These are phyloP conservation scores for Calvadosia cruxmelitensis DNA, from an alignment of 30 jellyfish, hydroid and myxozoan genomes.

Conservation along the genomic window DNA sequence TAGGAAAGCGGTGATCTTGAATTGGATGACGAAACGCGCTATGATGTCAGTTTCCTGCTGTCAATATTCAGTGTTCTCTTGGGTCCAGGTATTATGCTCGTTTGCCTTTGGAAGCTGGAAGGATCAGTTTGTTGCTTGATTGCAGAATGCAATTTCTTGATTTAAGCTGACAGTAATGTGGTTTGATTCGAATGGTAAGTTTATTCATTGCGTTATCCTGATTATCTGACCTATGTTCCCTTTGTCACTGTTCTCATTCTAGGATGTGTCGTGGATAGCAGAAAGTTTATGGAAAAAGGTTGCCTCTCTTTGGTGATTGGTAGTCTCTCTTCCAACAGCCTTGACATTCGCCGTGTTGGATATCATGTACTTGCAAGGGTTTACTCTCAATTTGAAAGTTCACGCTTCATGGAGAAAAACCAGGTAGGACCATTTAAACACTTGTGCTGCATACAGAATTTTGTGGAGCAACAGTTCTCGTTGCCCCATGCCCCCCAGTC, in stretches of 20 bases:
- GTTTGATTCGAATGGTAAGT: too few species aligned
- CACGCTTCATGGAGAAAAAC: background rate
- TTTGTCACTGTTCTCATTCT: too few species aligned
- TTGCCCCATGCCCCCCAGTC: too few species aligned
- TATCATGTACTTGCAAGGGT: background rate
- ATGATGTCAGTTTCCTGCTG: background rate
- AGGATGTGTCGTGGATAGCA: background rate
- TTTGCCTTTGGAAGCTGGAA: too few species aligned
- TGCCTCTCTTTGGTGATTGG: background rate
- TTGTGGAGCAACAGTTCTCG: too few species aligned
- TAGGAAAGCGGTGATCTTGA: background rate
- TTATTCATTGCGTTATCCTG: too few species aligned
- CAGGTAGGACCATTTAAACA: background rate
- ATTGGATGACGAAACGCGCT: background rate
- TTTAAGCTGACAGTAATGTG: too few species aligned
- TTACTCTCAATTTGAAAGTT: background rate
- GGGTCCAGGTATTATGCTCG: slow-evolving; percentile 1
- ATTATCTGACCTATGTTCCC: background rate
- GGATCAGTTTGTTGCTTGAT: too few species aligned
- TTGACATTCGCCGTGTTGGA: background rate
- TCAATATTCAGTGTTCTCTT: background rate
- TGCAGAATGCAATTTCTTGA: too few species aligned
- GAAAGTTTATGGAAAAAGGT: background rate
- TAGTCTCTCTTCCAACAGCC: background rate
- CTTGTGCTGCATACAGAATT: background rate